These are phyloP conservation scores for Maconellicoccus hirsutus DNA, from an alignment of 1,140 invertebrate species.

Conservation along the genomic window DNA sequence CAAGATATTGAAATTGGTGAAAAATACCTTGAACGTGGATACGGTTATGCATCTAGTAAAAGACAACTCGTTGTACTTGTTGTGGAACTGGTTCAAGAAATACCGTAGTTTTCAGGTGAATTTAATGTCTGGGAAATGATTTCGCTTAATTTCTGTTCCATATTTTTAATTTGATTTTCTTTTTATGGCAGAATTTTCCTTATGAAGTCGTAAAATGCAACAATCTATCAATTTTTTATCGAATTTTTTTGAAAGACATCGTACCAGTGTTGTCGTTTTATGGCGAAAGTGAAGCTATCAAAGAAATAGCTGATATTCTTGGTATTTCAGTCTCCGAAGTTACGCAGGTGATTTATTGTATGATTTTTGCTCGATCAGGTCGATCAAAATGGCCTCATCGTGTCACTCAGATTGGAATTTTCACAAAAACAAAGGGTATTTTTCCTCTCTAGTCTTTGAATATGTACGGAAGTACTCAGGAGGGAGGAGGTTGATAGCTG, in stretches of 20 bases:
- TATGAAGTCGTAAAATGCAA: background rate
- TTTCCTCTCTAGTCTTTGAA: no score
- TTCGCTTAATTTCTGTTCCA: background rate
- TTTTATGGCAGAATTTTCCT: constrained; percentile 1
- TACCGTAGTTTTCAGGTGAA: background rate
- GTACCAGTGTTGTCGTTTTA: background rate
- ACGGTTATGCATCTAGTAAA: background rate
- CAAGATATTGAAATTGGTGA: background rate
- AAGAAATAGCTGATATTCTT: background rate
- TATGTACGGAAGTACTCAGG: no score
- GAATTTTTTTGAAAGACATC: background rate
- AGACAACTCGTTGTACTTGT: background rate
- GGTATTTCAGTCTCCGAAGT: background rate
- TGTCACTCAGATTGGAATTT: no score
- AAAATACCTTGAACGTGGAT: background rate
- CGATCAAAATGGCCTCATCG: no score
- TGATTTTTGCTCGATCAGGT: no score
- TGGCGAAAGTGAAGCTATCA: background rate
- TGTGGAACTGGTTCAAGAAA: constrained; percentile 1
- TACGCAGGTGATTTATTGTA: no score
- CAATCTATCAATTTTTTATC: background rate
- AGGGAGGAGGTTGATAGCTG: no score
- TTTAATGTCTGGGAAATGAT: background rate
- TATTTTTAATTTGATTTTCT: background rate
- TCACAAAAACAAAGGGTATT: no score